phyloP scores from a whole-genome alignment of 2,888 invertebrate species.

The Microplitis deprimator region DNA sequence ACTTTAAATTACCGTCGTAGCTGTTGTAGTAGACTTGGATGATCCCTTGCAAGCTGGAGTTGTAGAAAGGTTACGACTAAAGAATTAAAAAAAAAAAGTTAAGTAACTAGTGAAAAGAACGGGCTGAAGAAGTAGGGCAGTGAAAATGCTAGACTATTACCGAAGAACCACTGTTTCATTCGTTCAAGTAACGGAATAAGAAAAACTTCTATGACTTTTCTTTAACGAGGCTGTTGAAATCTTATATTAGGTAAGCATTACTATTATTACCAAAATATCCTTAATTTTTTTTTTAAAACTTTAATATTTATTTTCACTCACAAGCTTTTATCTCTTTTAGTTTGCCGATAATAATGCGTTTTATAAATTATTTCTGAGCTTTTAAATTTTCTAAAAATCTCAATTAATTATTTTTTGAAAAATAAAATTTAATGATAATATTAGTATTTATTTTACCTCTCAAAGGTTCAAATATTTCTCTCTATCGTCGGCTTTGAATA shows the following conservation, averaged over 20 bases:
- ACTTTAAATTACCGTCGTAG: slow-evolving; percentile 57
- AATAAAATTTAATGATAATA: too few species aligned
- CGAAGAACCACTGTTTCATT: slow-evolving; percentile 44
- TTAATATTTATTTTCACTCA: neutral
- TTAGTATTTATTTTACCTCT: too few species aligned
- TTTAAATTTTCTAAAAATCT: too few species aligned
- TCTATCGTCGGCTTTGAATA: too few species aligned
- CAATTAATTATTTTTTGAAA: too few species aligned
- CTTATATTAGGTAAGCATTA: slow-evolving; percentile 51
- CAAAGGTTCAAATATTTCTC: too few species aligned
- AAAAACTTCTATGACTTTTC: slow-evolving; percentile 43
- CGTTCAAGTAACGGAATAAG: slow-evolving; percentile 27
- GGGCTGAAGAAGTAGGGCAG: slow-evolving; percentile 15
- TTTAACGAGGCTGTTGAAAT: slow-evolving; percentile 41
- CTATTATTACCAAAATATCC: slow-evolving; percentile 25
- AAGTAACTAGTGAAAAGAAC: slow-evolving; percentile 40
- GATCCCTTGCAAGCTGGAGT: slow-evolving; percentile 23
- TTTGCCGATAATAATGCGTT: neutral
- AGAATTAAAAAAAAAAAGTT: slow-evolving; percentile 28
- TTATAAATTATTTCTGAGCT: too few species aligned
- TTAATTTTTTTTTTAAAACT: slow-evolving; percentile 11
- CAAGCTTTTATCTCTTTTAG: neutral
- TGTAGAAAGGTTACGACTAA: slow-evolving; percentile 36
- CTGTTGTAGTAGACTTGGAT: slow-evolving; percentile 17
- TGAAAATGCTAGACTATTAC: slow-evolving; percentile 38